Percentiles rank a stretch among this genome's conserved stretches.
phyloP scores from a whole-genome alignment of 2,888 invertebrate genomes.

The Aspidiotus rigidus region DNA sequence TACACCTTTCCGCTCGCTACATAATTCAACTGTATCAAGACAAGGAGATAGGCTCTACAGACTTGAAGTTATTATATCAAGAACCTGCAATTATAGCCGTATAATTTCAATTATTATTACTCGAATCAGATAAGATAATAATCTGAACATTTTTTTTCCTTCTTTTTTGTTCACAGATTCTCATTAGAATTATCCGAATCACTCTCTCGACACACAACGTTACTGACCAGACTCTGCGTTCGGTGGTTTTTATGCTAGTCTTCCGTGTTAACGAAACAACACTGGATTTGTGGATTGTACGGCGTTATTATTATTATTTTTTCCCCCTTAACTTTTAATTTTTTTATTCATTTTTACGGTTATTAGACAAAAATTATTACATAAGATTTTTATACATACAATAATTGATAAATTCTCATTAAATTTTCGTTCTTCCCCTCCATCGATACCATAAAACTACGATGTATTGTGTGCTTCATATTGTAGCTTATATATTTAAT shows the following conservation, averaged over 20 bases:
- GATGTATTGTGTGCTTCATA: background rate
- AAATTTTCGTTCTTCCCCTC: too few species aligned
- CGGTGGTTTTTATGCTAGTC: conserved; percentile 13
- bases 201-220: background rate
- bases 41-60: too few species aligned
- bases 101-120: background rate
- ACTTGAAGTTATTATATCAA: too few species aligned
- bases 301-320: background rate
- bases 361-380: too few species aligned
- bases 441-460: too few species aligned
- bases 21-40: too few species aligned
- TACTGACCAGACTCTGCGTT: conserved; percentile 11
- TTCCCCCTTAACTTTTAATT: background rate
- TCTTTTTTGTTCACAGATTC: conserved; percentile 14
- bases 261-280: conserved; percentile 18
- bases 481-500: background rate
- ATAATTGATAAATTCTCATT: too few species aligned
- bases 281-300: conserved; percentile 6
- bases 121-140: too few species aligned
- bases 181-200: conserved; percentile 1
- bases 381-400: too few species aligned
- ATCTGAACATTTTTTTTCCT: background rate
- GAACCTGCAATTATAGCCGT: background rate
- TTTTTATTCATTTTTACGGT: background rate
- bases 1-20: too few species aligned